Evolutionary conservation across 2,888 invertebrate species (phyloP), one percentile per base, ranked within the genome.

Genomic region (Acanthoscelides obtectus): DNA sequence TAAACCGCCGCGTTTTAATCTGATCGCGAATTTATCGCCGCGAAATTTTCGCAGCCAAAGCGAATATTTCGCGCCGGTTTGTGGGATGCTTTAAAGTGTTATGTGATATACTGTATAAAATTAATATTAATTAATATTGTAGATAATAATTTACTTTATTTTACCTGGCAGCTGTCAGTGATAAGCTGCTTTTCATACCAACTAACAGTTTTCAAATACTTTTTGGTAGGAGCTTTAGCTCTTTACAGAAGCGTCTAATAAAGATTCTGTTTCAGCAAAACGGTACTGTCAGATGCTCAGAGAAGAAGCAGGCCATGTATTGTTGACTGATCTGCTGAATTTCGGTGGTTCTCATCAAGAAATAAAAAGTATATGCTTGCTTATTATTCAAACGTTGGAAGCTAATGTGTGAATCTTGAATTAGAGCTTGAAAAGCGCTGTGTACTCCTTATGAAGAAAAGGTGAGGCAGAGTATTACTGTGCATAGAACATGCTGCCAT

Each of bases 221-320:
- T n/a, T n/a, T n/a, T n/a, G n/a, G n/a, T n/a, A n/a, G n/a, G n/a
- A n/a, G n/a, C n/a, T n/a, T n/a, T n/a, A n/a, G n/a, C n/a, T n/a
- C n/a, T n/a, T n/a, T 68, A 19, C 25, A 19, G 20, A 21, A 4
- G n/a, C 1, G 19, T n/a, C 19, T 69, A 3, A 20, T 45, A 70
- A 65, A 20, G 64, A 69, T 73, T 76, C 74, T 73, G 75, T 78
- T 86, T 86, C 72, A 92, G 91, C 90, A 5, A 88, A 89, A 80
- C 87, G 90, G 22, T 92, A 92, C 81, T 91, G 91, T 81, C 87
- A 87, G 66, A 91, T 92, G 91, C 81, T 92, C 72, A 84, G 87
- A 70, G 87, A 88, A 73, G 91, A 91, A 81, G 88, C 88, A 22
- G 91, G 91, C 2, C 86, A 87, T 45, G 83, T 84, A n/a, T 86